These are phyloP conservation scores for Passer montanus DNA, from an alignment of 2,113 vertebrate species.

Conservation along the genomic window DNA sequence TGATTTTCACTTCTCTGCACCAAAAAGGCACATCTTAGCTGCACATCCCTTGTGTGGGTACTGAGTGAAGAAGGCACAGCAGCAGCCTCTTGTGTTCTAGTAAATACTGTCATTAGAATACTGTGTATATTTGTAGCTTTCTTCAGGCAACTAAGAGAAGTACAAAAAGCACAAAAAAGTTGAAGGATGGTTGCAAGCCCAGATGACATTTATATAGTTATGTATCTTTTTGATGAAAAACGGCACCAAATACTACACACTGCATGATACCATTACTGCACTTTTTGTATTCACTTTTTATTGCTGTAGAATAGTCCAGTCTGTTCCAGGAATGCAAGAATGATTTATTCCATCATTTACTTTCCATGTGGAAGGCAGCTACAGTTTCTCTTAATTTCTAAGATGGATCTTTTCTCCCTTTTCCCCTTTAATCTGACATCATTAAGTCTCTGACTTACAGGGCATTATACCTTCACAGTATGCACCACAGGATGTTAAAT, in stretches of 20 bases:
- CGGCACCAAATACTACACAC: not conserved
- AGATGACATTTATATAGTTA: not conserved
- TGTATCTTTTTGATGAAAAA: not conserved
- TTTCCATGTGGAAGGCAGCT: not conserved
- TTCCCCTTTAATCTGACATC: conserved; percentile 2
- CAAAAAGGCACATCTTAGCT: not conserved
- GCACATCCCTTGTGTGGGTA: not conserved
- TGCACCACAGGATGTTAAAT: not conserved
- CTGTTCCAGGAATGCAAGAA: not conserved
- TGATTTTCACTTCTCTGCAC: not conserved
- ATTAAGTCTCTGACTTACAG: not conserved
- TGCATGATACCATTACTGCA: not conserved
- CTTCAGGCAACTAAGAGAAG: not conserved
- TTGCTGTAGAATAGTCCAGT: not conserved
- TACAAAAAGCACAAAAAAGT: not conserved
- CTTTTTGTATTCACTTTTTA: not conserved
- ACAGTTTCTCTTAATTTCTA: not conserved
- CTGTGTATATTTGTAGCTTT: not conserved
- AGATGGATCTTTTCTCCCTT: not conserved
- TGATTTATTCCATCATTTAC: not conserved
- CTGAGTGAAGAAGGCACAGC: not conserved
- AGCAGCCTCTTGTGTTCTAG: not conserved
- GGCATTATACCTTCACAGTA: not conserved
- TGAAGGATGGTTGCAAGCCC: not conserved
- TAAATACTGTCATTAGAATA: not conserved